Percentiles rank a stretch among this genome's conserved stretches.
These are phyloP conservation scores for Leucophenga varia DNA, from an alignment of 1,140 invertebrate species.

Conservation along the genomic window DNA sequence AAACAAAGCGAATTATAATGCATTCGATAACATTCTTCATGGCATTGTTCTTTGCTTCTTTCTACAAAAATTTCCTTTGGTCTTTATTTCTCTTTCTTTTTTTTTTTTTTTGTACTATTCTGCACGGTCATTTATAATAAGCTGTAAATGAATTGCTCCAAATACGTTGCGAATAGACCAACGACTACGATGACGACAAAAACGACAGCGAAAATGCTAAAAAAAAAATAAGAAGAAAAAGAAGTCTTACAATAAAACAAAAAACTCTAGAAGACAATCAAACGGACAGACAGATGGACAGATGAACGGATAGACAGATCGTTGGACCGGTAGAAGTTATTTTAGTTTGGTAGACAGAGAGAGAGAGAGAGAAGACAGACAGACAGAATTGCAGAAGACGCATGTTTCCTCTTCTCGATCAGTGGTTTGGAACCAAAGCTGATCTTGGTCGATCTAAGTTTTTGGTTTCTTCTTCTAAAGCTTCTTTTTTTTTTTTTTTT, in stretches of 20 bases:
- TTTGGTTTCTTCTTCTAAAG: not conserved
- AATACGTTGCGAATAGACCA: slow-evolving; percentile 27
- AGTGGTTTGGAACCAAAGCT: slow-evolving; percentile 36
- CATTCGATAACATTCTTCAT: no score
- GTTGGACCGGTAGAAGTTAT: no score
- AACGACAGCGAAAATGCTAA: slow-evolving; percentile 7
- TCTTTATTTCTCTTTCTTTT: no score
- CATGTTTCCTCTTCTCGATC: slow-evolving; percentile 19
- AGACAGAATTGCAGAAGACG: slow-evolving; percentile 35
- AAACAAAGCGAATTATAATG: no score
- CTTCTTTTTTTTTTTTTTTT: slow-evolving; percentile 12
- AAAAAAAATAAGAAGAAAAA: no score
- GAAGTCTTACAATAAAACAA: no score
- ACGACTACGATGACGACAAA: slow-evolving; percentile 9
- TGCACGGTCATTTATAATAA: slow-evolving; percentile 36
- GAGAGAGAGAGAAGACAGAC: slow-evolving; percentile 11
- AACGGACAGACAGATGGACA: slow-evolving; percentile 8
- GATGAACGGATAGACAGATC: not conserved
- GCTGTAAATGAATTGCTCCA: slow-evolving; percentile 46
- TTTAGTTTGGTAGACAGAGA: not conserved
- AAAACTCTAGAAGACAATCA: no score
- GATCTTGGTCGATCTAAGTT: slow-evolving; percentile 12
- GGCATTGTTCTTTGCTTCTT: no score
- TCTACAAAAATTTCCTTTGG: no score
- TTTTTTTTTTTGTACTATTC: no score